Base-by-base conservation (phyloP, 2,113 vertebrate species). In the Collichthys lucidus region DNA sequence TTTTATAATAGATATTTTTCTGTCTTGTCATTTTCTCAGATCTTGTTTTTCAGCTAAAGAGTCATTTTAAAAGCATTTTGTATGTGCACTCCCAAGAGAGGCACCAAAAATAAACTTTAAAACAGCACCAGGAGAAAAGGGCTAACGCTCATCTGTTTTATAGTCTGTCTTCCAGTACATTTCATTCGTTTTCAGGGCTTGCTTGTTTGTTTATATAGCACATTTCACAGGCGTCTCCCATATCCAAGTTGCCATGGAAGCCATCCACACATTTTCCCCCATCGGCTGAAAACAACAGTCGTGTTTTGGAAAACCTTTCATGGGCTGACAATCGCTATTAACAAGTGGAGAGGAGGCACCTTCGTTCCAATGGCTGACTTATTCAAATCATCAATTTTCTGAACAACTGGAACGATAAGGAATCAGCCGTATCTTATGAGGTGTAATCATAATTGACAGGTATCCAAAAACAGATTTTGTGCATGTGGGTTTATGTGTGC, bases 361-460 rank as follows among this genome's bases (percentile, higher is more conserved):
- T 70, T 57, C 3, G 75, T 86, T 88, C 75, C 81, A 69, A 4
- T 67, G 63, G 77, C 77, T 72, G 80, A 79, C 52, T 73, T 74
- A 79, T 84, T 92, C 67, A 88, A 80, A 88, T 77, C 56, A 26
- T 63, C 74, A 42, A 11, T 59, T 72, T 52, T 26, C 20, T 19
- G 44, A 83, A 83, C 74, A 84, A 68, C 57, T 60, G 26, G 22
- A 66, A 53, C 17, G 19, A 81, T 74, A 73, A 78, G 17, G 55
- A 74, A 69, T 79, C 76, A 85, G 77, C 77, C 49, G 22, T 74
- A 70, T 74, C 57, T 74, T 65, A 83, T 78, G 75, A 79, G 53
- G 11, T 42, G 24, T 75, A 75, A 88, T 84, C 50, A 19, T 70
- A 90, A 91, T 84, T 87, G 91, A 92, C 91, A 88, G 68, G 76